A percentile compares a stretch with the other conserved stretches of the same genome.
Evolutionary conservation across 2,888 invertebrate species (phyloP).

Genomic region (Ochlodes sylvanus): DNA sequence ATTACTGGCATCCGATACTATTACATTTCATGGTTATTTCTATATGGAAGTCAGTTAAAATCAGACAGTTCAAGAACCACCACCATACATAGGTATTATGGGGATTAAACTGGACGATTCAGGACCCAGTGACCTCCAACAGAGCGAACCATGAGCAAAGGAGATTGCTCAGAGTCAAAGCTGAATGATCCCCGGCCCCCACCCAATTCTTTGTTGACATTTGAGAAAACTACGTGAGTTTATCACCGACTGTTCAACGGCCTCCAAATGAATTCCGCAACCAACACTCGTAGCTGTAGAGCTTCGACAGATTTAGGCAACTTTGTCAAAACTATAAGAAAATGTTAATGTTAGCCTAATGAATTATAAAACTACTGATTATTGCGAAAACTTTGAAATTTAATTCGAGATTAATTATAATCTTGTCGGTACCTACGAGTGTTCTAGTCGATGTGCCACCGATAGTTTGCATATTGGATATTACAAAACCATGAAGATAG

Average conservation of each 20-base stretch:
- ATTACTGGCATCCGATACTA: no score
- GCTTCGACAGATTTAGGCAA: conserved; percentile 57
- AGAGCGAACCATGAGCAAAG: no score
- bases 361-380: conserved; percentile 49
- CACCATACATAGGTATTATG: no score
- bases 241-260: not conserved
- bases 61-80: no score
- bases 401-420: conserved; percentile 34
- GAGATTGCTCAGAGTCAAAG: no score
- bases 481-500: conserved; percentile 25
- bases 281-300: conserved; percentile 49
- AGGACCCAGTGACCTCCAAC: no score
- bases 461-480: conserved; percentile 22
- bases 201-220: no score
- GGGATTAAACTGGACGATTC: no score
- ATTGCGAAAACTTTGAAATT: conserved; percentile 51
- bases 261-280: conserved; percentile 49
- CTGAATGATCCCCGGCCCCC: no score
- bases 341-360: conserved; percentile 50
- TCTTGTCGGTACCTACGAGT: not conserved
- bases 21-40: no score
- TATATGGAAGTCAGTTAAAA: no score
- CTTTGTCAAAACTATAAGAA: conserved; percentile 49
- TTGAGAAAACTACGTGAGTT: no score
- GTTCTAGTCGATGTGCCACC: not conserved